Conservation (phyloP, 2,113 vertebrate species). For the Microcebus lehilahytsara region DNA sequence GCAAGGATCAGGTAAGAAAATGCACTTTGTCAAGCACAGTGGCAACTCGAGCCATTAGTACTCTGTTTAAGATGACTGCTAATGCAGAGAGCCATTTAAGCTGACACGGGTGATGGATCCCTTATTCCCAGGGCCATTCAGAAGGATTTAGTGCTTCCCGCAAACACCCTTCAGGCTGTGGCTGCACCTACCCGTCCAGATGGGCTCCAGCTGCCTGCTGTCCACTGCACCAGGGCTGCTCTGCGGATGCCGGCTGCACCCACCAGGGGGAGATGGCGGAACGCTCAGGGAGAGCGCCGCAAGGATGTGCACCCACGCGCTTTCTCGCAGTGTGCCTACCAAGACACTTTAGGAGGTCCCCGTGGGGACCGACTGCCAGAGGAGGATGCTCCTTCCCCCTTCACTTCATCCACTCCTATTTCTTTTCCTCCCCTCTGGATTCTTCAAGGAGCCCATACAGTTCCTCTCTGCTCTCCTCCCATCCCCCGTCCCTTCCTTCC, state of each 20-base stretch:
- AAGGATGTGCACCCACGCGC: too few species aligned
- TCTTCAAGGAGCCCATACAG: neutral
- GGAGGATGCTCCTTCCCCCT: neutral
- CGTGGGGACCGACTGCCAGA: neutral
- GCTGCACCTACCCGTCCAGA: neutral
- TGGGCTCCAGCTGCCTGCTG: accelerated
- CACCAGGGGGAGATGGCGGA: conserved; percentile 34
- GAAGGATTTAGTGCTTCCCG: neutral
- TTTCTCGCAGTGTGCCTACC: neutral
- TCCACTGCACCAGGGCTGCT: accelerated
- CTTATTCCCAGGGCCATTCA: neutral
- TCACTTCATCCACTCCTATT: neutral
- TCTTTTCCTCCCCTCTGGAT: neutral
- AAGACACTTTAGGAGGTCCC: neutral
- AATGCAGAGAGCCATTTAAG: neutral
- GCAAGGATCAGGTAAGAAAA: neutral
- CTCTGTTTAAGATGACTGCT: neutral
- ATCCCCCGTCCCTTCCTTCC: neutral
- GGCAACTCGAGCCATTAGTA: neutral
- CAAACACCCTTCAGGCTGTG: neutral
- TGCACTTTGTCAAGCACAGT: neutral
- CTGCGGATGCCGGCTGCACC: neutral
- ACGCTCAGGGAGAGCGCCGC: too few species aligned
- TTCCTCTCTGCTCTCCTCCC: neutral
- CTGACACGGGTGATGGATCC: neutral